A percentile compares a stretch with the other conserved stretches of the same genome.
Evolutionary conservation across 1,140 invertebrate species (phyloP).

Genomic region (Triops longicaudatus): DNA sequence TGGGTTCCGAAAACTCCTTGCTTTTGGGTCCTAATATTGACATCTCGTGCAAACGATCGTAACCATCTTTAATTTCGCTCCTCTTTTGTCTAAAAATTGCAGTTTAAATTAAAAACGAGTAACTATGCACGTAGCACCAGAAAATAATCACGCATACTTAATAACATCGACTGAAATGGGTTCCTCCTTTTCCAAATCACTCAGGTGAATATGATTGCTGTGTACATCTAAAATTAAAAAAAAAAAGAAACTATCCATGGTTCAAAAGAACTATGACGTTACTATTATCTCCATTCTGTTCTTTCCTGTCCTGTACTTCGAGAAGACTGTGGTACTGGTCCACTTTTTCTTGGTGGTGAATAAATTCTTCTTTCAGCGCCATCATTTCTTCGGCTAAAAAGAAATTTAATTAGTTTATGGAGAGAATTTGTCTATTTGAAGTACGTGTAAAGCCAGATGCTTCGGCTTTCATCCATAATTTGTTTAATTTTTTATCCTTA

Average conservation of each 20-base stretch:
- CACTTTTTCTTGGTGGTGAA: constrained; percentile 85
- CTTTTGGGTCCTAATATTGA: constrained; percentile 63
- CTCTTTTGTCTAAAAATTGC: constrained; percentile 41
- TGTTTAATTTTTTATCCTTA: constrained; percentile 80
- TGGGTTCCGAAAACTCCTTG: constrained; percentile 78
- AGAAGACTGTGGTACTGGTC: constrained; percentile 77
- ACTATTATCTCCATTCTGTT: constrained; percentile 32
- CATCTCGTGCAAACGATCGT: constrained; percentile 63
- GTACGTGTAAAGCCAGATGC: constrained; percentile 64
- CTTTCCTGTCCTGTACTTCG: constrained; percentile 52
- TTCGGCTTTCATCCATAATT: constrained; percentile 83
- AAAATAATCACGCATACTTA: constrained; percentile 8
- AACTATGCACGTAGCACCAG: neutral
- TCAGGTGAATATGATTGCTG: constrained; percentile 20
- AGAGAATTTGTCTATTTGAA: neutral
- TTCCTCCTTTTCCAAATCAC: constrained; percentile 22
- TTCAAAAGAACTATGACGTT: constrained; percentile 22
- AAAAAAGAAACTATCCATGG: constrained; percentile 36
- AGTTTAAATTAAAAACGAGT: neutral
- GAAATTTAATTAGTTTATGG: constrained; percentile 31
- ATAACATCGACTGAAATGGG: neutral
- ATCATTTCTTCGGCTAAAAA: constrained; percentile 62
- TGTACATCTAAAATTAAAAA: constrained; percentile 29
- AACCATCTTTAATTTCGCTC: constrained; percentile 70
- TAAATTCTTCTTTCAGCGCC: constrained; percentile 78